Evolutionary conservation across 2,113 vertebrate species (phyloP), one percentile per base, ranked within the genome.

Genomic region (Erythrocercus mccallii): DNA sequence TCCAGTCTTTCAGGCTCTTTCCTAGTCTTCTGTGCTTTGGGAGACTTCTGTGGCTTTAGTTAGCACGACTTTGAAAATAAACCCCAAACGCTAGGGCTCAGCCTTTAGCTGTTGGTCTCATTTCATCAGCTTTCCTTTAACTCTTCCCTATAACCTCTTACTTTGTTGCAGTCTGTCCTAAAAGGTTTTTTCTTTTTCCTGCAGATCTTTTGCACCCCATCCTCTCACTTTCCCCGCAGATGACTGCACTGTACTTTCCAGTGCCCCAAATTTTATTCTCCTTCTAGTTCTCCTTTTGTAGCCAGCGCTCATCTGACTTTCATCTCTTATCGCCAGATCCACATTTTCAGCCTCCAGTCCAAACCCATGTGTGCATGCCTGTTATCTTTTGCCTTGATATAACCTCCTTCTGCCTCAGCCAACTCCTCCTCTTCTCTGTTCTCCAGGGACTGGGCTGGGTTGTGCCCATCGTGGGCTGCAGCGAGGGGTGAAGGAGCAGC

Each of bases 381-480:
- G 21, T 44, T 62, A 48, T 27, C 69, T 71, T 91, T 84, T 78
- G 44, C 81, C 56, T 72, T 77, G 57, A 35, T 57, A 27, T 3
- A 42, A 44, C 33, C 71, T 74, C 25, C 14, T 85, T 3, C n/a
- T 84, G 37, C 50, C 50, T 60, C 48, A 56, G 19, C 62, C 42
- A 56, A 31, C 45, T 81, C 60, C 65, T 92, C 16, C 30, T n/a
- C 22, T 28, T 28, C 48, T 37, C 33, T n/a, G 2, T 68, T 80
- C 66, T 65, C 11, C 10, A 12, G 35, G 35, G 48, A 4, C 6
- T 28, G 65, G 20, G 72, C 14, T 0, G 1, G 21, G 2, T 40
- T 40, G 66, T 76, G 23, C 65, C 57, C 3, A 0, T 7, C 0
- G 0, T 5, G 45, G 69, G 50, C 37, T 3, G 22, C 20, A 16